Percentiles rank a stretch among this genome's conserved stretches.
These are phyloP conservation scores for Drosophila pegasa DNA, from an alignment of 2,888 invertebrate species.

Conservation along the genomic window DNA sequence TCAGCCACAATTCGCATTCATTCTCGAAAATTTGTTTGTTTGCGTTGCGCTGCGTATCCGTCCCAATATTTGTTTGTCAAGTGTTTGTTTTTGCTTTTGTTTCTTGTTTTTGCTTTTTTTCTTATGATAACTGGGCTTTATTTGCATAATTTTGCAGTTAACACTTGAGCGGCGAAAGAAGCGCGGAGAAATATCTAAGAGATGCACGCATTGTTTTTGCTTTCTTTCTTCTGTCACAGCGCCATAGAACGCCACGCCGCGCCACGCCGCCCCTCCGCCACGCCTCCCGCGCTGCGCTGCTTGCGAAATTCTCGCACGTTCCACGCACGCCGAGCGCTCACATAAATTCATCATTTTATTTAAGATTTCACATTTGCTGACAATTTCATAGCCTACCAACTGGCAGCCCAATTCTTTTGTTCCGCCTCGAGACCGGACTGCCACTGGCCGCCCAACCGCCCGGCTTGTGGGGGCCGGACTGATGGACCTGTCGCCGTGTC, in stretches of 20 bases:
- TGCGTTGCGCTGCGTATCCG: conserved; percentile 37
- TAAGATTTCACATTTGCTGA: conserved; percentile 76
- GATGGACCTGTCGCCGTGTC: conserved; percentile 27
- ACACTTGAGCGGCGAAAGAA: conserved; percentile 45
- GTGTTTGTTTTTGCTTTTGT: conserved; percentile 29
- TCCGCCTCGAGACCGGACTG: conserved; percentile 33
- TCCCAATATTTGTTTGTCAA: conserved; percentile 38
- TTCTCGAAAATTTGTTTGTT: conserved; percentile 52
- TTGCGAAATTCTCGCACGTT: conserved; percentile 74
- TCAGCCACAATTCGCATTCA: conserved; percentile 32
- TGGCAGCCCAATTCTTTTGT: conserved; percentile 54
- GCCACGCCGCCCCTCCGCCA: conserved; percentile 17
- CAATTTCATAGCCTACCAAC: conserved; percentile 72
- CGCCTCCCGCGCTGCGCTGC: conserved; percentile 33
- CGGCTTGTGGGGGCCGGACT: conserved; percentile 11
- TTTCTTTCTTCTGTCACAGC: conserved; percentile 31
- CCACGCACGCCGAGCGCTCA: conserved; percentile 43
- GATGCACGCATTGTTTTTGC: conserved; percentile 52
- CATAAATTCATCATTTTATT: conserved; percentile 80
- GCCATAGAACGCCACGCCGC: conserved; percentile 8
- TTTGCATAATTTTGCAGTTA: conserved; percentile 65
- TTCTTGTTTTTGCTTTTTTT: not conserved
- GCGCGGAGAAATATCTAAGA: conserved; percentile 42
- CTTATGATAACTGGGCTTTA: conserved; percentile 52
- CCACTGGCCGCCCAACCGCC: conserved; percentile 10